Conservation (phyloP, 92 coral and sea anemone genomes). For the Porites cylindrica region DNA sequence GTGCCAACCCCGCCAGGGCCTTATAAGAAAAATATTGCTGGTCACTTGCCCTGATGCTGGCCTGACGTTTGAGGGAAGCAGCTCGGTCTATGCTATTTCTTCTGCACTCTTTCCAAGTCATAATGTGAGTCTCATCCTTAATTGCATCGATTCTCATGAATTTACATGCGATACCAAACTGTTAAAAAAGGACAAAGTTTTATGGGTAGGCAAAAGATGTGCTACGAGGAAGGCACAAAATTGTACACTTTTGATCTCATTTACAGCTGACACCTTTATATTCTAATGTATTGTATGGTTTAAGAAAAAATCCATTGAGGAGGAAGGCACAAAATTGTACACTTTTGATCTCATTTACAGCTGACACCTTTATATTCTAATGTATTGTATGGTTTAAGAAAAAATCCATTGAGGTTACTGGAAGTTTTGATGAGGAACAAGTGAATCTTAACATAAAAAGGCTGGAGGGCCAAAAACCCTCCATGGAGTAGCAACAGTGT, state of each 20-base stretch:
- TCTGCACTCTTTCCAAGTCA: conserved; percentile 87
- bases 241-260: neutral
- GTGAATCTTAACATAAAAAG: too few species aligned
- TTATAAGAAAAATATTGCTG: neutral
- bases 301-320: too few species aligned
- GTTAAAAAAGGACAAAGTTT: conserved; percentile 55
- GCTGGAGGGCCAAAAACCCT: too few species aligned
- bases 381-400: too few species aligned
- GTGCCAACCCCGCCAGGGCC: too few species aligned
- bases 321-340: neutral
- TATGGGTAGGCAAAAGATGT: neutral
- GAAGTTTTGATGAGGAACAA: too few species aligned
- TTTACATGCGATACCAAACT: conserved; percentile 93
- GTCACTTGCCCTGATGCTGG: conserved; percentile 92
- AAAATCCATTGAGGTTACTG: too few species aligned
- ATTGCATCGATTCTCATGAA: conserved; percentile 89
- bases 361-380: neutral
- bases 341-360: neutral
- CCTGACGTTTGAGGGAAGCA: conserved; percentile 72
- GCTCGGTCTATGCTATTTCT: conserved; percentile 69
- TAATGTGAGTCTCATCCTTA: conserved; percentile 77
- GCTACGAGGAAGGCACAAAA: neutral
- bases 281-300: too few species aligned
- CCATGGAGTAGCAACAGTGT: too few species aligned
- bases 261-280: neutral